A percentile compares a stretch with the other conserved stretches of the same genome.
These are phyloP conservation scores for Arizona elegans DNA, from an alignment of 2,113 vertebrate genomes.

Conservation along the genomic window DNA sequence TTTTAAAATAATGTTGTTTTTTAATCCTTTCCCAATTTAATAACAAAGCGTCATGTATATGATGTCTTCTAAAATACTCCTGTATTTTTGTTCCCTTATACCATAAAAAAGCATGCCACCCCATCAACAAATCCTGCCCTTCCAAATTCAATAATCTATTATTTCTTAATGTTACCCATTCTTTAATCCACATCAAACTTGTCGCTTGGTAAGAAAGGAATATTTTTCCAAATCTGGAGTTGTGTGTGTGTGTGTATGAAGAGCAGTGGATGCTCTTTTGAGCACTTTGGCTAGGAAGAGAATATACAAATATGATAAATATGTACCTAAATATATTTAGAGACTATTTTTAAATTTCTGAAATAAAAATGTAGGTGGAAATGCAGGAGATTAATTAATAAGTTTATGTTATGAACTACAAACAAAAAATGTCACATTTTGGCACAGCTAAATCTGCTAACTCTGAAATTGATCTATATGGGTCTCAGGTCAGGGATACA, in stretches of 20 bases:
- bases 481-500: background rate
- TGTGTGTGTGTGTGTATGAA: background rate
- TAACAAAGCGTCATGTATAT: too few relatives aligned
- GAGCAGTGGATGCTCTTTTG: background rate
- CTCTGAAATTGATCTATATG: background rate
- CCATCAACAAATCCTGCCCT: too few relatives aligned
- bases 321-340: background rate
- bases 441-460: background rate
- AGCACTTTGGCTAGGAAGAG: background rate
- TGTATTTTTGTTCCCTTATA: too few relatives aligned
- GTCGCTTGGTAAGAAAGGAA: too few relatives aligned
- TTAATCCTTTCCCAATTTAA: too few relatives aligned
- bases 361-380: background rate
- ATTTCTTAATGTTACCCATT: too few relatives aligned
- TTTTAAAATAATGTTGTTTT: too few relatives aligned
- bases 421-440: background rate
- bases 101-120: too few relatives aligned
- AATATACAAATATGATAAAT: background rate
- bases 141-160: too few relatives aligned
- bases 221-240: background rate
- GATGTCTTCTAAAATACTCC: too few relatives aligned
- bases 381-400: background rate
- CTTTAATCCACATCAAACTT: too few relatives aligned
- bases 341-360: background rate
- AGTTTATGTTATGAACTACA: background rate